Evolutionary conservation across 2,888 invertebrate genomes (phyloP).

Genomic region (Timema cristinae): DNA sequence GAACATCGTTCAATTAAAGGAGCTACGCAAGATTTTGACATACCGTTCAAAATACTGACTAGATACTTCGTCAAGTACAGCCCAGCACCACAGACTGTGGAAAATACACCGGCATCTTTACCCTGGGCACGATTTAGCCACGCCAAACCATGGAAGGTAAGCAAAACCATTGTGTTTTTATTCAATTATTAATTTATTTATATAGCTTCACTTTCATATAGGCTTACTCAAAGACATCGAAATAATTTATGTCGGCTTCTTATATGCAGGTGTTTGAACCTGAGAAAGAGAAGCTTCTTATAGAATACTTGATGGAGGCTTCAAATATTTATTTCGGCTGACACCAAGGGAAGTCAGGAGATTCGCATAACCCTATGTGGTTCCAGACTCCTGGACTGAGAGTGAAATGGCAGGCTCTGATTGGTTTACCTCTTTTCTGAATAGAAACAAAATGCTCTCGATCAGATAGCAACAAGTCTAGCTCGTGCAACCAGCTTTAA

Average conservation of each 20-base stretch:
- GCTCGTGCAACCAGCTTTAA: slow-evolving; percentile 37
- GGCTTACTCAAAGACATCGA: too few relatives aligned
- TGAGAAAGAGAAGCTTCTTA: slow-evolving; percentile 29
- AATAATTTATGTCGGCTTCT: background rate
- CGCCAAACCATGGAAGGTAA: slow-evolving; percentile 7
- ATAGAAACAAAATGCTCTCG: slow-evolving; percentile 34
- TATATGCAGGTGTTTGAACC: slow-evolving; percentile 29
- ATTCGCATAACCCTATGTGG: slow-evolving; percentile 34
- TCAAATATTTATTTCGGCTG: slow-evolving; percentile 30
- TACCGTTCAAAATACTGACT: background rate
- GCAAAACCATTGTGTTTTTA: background rate
- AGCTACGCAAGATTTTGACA: background rate
- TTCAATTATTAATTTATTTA: background rate
- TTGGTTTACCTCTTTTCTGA: slow-evolving; percentile 38
- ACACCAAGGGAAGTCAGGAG: slow-evolving; percentile 32
- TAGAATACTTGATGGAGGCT: slow-evolving; percentile 25
- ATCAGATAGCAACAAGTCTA: slow-evolving; percentile 36
- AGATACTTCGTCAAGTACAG: background rate
- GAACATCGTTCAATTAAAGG: background rate
- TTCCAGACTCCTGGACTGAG: slow-evolving; percentile 33
- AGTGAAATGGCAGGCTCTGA: slow-evolving; percentile 37
- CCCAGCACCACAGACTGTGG: background rate
- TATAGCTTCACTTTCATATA: background rate
- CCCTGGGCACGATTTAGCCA: background rate
- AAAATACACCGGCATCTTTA: background rate